Conservation (phyloP, 2,797 vertebrate species). For the Threskiornis aethiopicus region DNA sequence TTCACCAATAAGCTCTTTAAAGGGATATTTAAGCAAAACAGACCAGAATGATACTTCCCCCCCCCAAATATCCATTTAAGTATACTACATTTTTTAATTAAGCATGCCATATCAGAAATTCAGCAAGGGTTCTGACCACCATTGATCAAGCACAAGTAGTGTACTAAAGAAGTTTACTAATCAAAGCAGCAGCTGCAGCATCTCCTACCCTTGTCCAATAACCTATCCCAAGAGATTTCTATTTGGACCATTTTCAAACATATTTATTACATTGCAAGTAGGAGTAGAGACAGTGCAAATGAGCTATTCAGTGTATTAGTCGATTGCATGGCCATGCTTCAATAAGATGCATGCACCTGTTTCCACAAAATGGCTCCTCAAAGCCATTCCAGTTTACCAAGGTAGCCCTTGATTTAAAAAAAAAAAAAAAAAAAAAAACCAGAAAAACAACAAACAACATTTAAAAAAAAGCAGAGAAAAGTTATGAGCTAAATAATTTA, state of each 20-base stretch:
- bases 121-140: not conserved
- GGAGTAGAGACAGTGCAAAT: not conserved
- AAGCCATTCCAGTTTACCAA: not conserved
- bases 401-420: not conserved
- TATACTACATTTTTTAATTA: not conserved
- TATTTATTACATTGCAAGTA: conserved; percentile 3
- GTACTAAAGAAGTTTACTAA: conserved; percentile 36
- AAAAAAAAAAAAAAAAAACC: not conserved
- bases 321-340: not conserved
- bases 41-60: not conserved
- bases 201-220: conserved; percentile 15
- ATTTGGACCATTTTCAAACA: conserved; percentile 12
- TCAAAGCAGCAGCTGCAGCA: conserved; percentile 50
- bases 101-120: not conserved
- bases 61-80: not conserved
- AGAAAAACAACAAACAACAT: no score
- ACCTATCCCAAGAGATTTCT: not conserved
- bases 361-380: conserved; percentile 65
- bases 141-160: not conserved
- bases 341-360: not conserved
- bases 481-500: not conserved
- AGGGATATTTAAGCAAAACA: not conserved
- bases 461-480: not conserved
- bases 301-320: not conserved
- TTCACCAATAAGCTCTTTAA: not conserved